These are phyloP conservation scores for Galendromus occidentalis DNA, from an alignment of 1,140 invertebrate genomes.

Conservation along the genomic window DNA sequence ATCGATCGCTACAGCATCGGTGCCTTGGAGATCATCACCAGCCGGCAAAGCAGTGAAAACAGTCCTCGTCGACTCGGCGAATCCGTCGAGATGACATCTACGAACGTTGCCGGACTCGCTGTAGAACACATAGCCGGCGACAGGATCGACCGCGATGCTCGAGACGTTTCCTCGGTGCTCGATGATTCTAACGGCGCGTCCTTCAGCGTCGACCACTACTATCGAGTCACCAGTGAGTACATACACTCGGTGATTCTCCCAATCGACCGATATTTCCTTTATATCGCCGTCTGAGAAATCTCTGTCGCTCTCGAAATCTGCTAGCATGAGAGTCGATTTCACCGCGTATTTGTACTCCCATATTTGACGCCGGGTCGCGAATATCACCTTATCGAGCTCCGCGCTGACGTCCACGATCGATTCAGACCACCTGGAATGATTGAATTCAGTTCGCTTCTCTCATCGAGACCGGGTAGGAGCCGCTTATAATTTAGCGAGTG, in stretches of 20 bases:
- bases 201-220: neutral
- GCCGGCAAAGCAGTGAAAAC: too few species aligned
- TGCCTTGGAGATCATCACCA: too few species aligned
- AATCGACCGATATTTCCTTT: neutral
- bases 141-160: neutral
- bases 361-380: neutral
- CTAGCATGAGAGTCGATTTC: neutral
- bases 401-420: neutral
- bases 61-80: too few species aligned
- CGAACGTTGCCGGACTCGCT: neutral
- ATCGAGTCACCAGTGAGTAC: neutral
- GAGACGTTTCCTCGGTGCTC: neutral
- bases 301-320: neutral
- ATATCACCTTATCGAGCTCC: neutral
- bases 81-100: neutral
- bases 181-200: neutral
- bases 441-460: too few species aligned
- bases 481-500: too few species aligned
- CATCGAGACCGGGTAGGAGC: too few species aligned
- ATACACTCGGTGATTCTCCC: neutral
- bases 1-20: neutral
- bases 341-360: neutral
- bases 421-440: too few species aligned
- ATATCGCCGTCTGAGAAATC: neutral
- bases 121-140: neutral